Evolutionary conservation across 2,888 invertebrate species (phyloP), one percentile per base, ranked within the genome.

Genomic region (Trachelus tabidus): DNA sequence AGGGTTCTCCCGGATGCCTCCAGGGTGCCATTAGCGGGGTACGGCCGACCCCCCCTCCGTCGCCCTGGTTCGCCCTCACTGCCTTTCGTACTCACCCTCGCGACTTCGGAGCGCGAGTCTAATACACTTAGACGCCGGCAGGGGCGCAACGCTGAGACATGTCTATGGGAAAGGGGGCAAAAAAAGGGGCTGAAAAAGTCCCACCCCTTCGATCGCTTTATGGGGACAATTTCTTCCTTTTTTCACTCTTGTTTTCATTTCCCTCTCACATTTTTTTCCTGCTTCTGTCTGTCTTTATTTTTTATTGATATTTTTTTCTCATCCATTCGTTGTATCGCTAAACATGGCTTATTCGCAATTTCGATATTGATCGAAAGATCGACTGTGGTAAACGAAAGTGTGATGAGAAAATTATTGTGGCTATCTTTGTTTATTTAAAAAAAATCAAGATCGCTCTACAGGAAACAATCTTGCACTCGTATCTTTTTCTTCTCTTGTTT

Each of bases 1-100:
- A 87, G 89, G 89, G 89, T 89, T 90, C 86, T 86, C 85, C 85
- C 86, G 88, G 87, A 90, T 90, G 88, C 89, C 91, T 90, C 91
- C 86, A 89, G 91, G 90, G 91, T 91, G 88, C 90, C 90, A 91
- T 91, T 91, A 91, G 89, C 88, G 88, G 90, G 91, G 90, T 88
- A 90, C 89, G 89, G 87, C 81, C 73, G 77, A 77, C 12, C 35
- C 35, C 35, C 77, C 77, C 69, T 40, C 75, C 77, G 34, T 33
- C 74, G 4, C 40, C 75, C 74, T 68, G 69, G 30, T 37, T 69
- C 75, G 56, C 78, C 78, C 78, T 75, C 78, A 56, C 75, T 75
- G 40, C 15, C 40, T 40, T 40, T 40, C 68, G 34, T 37, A 35
- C 68, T 75, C 76, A 75, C 73, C 73, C 76, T 78, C 69, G 30